phyloP scores from a whole-genome alignment of 2,113 vertebrate species.

The Carassius carassius region DNA sequence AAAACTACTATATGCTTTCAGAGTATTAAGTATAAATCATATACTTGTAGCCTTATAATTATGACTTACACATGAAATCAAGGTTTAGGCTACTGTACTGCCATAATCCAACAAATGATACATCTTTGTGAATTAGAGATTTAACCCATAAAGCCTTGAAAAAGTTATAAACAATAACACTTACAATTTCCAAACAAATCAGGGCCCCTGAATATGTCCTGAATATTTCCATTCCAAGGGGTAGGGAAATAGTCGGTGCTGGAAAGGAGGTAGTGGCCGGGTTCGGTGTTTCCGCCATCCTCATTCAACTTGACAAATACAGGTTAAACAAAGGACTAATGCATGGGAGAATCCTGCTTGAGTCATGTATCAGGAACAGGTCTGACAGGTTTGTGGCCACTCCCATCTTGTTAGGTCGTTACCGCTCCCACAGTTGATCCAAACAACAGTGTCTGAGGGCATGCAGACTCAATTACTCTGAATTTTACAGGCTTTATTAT shows the following conservation, averaged over 20 bases:
- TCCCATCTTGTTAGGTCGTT: slow-evolving; percentile 58
- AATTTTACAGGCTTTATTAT: not conserved
- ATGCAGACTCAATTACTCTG: not conserved
- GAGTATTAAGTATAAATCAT: not conserved
- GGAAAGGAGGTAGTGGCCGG: slow-evolving; percentile 83
- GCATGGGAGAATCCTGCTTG: slow-evolving; percentile 66
- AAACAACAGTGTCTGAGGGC: not conserved
- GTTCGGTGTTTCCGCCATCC: slow-evolving; percentile 83
- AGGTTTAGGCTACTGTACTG: not conserved
- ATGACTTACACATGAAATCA: not conserved
- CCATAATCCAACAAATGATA: not conserved
- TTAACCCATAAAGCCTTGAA: not conserved
- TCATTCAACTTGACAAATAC: slow-evolving; percentile 64
- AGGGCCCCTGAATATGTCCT: slow-evolving; percentile 91
- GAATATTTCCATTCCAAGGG: slow-evolving; percentile 82
- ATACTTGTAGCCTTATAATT: not conserved
- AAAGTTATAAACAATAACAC: slow-evolving; percentile 61
- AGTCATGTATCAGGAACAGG: slow-evolving; percentile 73
- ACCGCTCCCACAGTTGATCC: slow-evolving; percentile 6
- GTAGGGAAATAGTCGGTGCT: slow-evolving; percentile 80
- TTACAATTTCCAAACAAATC: slow-evolving; percentile 91
- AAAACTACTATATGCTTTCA: not conserved
- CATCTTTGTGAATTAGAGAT: not conserved
- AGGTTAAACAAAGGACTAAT: slow-evolving; percentile 62
- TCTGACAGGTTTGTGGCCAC: slow-evolving; percentile 76